A percentile compares a stretch with the other conserved stretches of the same genome.
Evolutionary conservation across 2,113 vertebrate species (phyloP).

Genomic region (Phylloscopus whistleri): DNA sequence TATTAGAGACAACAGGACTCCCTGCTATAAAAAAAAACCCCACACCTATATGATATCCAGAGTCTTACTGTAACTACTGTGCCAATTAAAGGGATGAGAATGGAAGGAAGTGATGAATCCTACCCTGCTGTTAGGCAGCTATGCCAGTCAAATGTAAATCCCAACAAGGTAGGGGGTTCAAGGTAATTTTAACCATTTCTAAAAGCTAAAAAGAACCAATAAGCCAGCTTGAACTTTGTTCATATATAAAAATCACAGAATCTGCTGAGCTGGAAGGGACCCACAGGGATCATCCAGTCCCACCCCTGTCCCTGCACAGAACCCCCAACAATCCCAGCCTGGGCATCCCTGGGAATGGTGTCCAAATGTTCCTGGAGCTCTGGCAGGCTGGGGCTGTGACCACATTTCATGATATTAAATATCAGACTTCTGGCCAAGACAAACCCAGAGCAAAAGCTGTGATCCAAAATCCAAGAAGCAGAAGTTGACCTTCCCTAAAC

Average conservation of each 20-base stretch:
- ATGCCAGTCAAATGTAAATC: neutral
- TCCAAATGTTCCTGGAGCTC: neutral
- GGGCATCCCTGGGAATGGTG: neutral
- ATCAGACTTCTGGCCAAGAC: neutral
- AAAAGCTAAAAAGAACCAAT: neutral
- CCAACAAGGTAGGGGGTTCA: neutral
- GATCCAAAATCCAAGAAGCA: neutral
- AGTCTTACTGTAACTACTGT: neutral
- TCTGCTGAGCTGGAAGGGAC: neutral
- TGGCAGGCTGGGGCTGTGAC: neutral
- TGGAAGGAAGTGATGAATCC: neutral
- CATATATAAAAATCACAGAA: neutral
- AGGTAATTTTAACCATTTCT: neutral
- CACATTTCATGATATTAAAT: neutral
- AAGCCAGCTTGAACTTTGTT: neutral
- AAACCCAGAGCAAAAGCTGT: neutral
- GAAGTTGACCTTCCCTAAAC: neutral
- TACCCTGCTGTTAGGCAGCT: neutral
- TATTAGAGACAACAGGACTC: neutral
- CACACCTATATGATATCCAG: neutral
- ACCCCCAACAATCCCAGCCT: neutral
- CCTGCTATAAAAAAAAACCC: neutral
- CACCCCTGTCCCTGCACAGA: neutral
- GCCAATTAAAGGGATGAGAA: neutral
- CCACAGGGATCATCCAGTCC: neutral